Conservation (phyloP, 2,888 invertebrate genomes). For the Sycophila texana region DNA sequence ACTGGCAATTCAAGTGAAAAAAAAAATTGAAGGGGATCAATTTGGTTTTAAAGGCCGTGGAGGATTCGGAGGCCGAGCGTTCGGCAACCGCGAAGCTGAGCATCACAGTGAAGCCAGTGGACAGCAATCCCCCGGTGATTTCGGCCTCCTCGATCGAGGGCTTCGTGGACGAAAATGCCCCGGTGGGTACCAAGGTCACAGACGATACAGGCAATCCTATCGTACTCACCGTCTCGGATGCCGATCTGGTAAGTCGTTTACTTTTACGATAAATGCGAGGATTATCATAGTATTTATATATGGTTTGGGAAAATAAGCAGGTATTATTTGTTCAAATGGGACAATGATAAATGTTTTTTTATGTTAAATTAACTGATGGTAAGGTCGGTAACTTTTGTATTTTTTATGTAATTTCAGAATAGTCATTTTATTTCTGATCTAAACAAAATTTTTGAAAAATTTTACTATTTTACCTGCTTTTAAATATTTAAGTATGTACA, state of each 20-base stretch:
- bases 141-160: slow-evolving; percentile 84
- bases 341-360: too few relatives aligned
- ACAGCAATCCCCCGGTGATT: slow-evolving; percentile 90
- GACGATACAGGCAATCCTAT: slow-evolving; percentile 83
- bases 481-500: too few relatives aligned
- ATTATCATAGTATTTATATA: too few relatives aligned
- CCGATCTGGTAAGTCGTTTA: slow-evolving; percentile 86
- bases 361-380: too few relatives aligned
- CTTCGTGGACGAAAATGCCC: slow-evolving; percentile 89
- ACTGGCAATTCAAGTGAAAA: too few relatives aligned
- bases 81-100: slow-evolving; percentile 89
- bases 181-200: slow-evolving; percentile 88
- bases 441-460: too few relatives aligned
- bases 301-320: too few relatives aligned
- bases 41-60: slow-evolving; percentile 82
- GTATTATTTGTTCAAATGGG: too few relatives aligned
- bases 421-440: too few relatives aligned
- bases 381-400: too few relatives aligned
- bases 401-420: too few relatives aligned
- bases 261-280: background rate
- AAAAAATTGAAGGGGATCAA: background rate
- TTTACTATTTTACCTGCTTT: too few relatives aligned
- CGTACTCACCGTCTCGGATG: slow-evolving; percentile 86
- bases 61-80: slow-evolving; percentile 85
- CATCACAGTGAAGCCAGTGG: slow-evolving; percentile 90